Conservation (phyloP, 2,113 vertebrate genomes). For the Otis tarda region DNA sequence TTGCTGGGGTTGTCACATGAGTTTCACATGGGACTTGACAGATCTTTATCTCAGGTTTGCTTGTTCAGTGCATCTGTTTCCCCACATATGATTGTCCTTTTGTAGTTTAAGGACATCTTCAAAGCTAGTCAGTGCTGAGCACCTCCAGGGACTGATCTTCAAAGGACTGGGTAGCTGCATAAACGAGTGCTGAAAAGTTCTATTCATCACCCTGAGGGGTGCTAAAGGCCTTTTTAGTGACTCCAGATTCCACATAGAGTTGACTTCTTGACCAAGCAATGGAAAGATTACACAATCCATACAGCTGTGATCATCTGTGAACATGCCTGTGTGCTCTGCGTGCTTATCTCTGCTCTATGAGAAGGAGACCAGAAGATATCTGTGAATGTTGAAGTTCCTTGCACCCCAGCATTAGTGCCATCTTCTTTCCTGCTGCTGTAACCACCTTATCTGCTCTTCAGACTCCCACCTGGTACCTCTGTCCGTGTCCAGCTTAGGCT, state of each 20-base stretch:
- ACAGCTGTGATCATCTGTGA: not conserved
- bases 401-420: fast-evolving
- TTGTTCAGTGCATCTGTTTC: not conserved
- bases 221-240: not conserved
- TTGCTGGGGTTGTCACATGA: not conserved
- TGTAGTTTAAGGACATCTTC: not conserved
- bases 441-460: fast-evolving
- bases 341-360: no score
- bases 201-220: not conserved
- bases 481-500: not conserved
- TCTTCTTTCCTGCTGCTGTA: not conserved
- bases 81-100: not conserved
- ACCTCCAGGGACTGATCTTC: not conserved
- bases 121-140: not conserved
- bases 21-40: not conserved
- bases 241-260: not conserved
- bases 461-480: not conserved
- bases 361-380: not conserved
- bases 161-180: not conserved
- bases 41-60: not conserved
- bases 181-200: not conserved
- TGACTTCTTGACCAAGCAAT: not conserved
- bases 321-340: not conserved
- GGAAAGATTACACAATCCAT: not conserved
- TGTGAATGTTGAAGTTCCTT: not conserved